Base-by-base conservation (phyloP, 2,888 invertebrate genomes). In the Metacarcinus magister region DNA sequence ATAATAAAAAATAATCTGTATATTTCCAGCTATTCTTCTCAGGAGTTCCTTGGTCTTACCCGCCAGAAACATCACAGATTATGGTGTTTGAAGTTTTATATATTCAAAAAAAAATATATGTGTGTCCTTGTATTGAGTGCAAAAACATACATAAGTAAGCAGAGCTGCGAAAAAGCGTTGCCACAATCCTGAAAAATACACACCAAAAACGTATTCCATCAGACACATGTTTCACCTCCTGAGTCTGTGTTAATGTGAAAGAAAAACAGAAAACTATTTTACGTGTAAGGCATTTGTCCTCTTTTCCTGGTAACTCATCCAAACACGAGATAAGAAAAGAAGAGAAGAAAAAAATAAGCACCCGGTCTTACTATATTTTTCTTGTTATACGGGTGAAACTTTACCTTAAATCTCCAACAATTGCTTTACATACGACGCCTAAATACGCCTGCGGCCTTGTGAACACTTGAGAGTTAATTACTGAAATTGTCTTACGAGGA, bases 181-280 rank as follows among this genome's bases (percentile, higher is more conserved):
- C 7, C 67, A n/a, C 67, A 67, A n/a, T 67, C 67, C 67, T 67
- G n/a, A n/a, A n/a, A 67, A 67, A 67, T n/a, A 67, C 60, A 67
- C 0, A 67, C 0, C 23, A 67, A 67, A 67, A 23, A 67, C 8
- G 23, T 19, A 8, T 67, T 67, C 4, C 16, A 67, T 23, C 60
- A 67, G 23, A 67, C 23, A 19, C 60, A 19, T 19, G 60, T 19
- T 67, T 67, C 60, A 67, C 13, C 23, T 19, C 48, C 48, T 48
- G 48, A 23, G 23, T 23, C 4, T 67, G 23, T 67, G 19, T 67
- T 67, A 4, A 4, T 67, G 23, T 67, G 23, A 19, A 67, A 67
- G 23, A 19, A 67, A 67, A 67, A 67, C 60, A 67, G 19, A 23
- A 67, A 7, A 67, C 60, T 67, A 67, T n/a, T n/a, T 67, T 54